Conservation (phyloP, 2,797 vertebrate genomes). For the Falco peregrinus region DNA sequence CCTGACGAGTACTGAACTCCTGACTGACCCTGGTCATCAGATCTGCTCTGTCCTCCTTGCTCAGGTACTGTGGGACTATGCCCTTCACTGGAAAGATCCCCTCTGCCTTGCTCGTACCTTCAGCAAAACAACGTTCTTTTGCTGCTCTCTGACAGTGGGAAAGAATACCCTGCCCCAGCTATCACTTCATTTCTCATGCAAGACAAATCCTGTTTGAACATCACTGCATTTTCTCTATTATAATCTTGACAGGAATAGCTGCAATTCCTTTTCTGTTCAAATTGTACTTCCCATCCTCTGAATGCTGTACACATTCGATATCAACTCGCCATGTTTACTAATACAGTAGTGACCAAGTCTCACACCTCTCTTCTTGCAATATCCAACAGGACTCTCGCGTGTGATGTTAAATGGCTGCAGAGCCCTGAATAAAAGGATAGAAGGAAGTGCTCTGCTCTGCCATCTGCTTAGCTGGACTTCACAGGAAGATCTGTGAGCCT, state of each 20-base stretch:
- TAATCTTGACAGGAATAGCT: slow-evolving; percentile 3
- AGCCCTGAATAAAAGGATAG: neutral
- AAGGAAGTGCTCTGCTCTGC: neutral
- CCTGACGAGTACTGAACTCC: neutral
- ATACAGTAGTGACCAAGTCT: neutral
- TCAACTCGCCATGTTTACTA: neutral
- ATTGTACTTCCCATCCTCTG: neutral
- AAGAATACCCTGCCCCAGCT: neutral
- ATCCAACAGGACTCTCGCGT: neutral
- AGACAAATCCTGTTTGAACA: neutral
- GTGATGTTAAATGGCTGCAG: neutral
- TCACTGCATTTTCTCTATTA: neutral
- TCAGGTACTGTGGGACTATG: neutral
- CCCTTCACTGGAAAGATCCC: neutral
- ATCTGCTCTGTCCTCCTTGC: neutral
- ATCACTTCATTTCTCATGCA: neutral
- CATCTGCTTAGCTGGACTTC: slow-evolving; percentile 2
- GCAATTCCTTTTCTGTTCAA: neutral
- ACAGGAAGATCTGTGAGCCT: neutral
- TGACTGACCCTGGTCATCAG: neutral
- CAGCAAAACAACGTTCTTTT: neutral
- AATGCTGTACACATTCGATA: neutral
- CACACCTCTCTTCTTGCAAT: neutral
- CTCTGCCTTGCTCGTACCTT: neutral
- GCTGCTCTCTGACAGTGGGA: neutral